phyloP scores from a whole-genome alignment of 2,797 vertebrate genomes.

The Sebastes cheni region DNA sequence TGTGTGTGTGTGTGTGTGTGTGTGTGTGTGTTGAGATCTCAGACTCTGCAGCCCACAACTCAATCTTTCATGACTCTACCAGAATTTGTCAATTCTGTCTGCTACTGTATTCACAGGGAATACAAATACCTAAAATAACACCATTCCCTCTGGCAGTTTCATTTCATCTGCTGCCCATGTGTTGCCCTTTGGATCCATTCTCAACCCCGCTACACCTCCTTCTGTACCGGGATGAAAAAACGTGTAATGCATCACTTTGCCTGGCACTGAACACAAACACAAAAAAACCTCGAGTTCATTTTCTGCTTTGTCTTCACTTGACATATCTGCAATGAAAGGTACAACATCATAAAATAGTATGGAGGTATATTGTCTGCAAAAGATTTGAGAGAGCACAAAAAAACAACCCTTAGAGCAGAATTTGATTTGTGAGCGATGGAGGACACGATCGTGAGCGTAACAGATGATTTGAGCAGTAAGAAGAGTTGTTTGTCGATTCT shows the following conservation, averaged over 20 bases:
- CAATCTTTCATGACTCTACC: background rate
- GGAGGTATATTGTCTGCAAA: background rate
- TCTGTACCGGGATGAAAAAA: slow-evolving; percentile 9
- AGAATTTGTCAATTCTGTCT: slow-evolving; percentile 14
- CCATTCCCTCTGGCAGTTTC: slow-evolving; percentile 31
- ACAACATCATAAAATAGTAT: background rate
- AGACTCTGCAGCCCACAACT: background rate
- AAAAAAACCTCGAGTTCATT: background rate
- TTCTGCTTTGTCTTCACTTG: background rate
- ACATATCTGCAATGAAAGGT: background rate
- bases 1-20: background rate
- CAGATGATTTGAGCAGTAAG: background rate
- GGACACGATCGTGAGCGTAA: background rate
- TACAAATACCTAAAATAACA: slow-evolving; percentile 40
- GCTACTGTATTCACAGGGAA: slow-evolving; percentile 22
- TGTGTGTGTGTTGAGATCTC: background rate
- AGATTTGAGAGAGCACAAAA: background rate
- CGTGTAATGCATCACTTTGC: slow-evolving; percentile 18
- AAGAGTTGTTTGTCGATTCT: background rate
- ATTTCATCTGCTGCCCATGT: slow-evolving; percentile 29
- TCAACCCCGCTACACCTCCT: slow-evolving; percentile 10
- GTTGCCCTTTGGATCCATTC: slow-evolving; percentile 31
- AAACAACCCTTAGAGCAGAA: background rate
- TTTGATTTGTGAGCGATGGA: background rate
- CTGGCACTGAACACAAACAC: slow-evolving; percentile 20